A percentile compares a stretch with the other conserved stretches of the same genome.
These are phyloP conservation scores for Himantopus leucocephalus DNA, from an alignment of 2,113 vertebrate genomes.

Conservation along the genomic window DNA sequence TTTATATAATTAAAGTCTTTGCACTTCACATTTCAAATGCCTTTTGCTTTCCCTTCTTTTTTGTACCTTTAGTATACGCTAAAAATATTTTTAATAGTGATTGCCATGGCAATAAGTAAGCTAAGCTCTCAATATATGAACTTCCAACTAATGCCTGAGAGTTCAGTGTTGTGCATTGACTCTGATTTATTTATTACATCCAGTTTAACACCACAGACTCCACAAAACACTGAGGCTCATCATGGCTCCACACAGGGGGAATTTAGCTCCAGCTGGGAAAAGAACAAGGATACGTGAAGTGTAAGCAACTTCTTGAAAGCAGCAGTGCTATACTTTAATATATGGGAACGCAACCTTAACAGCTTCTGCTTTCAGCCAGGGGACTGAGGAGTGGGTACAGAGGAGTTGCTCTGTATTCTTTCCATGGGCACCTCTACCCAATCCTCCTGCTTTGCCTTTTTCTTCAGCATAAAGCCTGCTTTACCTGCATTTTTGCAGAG, in stretches of 20 bases:
- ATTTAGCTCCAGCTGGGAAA: neutral
- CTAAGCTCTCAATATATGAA: conserved; percentile 27
- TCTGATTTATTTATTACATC: neutral
- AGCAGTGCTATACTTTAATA: neutral
- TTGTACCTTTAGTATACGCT: conserved; percentile 22
- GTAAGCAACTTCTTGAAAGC: neutral
- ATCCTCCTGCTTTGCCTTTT: neutral
- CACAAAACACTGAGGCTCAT: neutral
- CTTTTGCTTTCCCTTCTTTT: neutral
- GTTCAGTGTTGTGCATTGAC: neutral
- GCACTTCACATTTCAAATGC: neutral
- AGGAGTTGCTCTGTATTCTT: neutral
- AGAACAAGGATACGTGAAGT: neutral
- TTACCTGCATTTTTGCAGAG: neutral
- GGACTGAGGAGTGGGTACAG: neutral
- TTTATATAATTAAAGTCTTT: neutral
- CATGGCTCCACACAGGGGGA: neutral
- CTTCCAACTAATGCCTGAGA: neutral
- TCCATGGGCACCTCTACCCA: neutral
- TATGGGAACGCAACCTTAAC: neutral
- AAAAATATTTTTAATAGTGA: conserved; percentile 60
- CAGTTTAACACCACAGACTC: neutral
- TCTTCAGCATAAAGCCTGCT: neutral
- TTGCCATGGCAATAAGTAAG: conserved; percentile 63
- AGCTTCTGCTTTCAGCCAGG: neutral